Evolutionary conservation across 2,113 vertebrate species (phyloP), one percentile per base, ranked within the genome.

Genomic region (Phylloscopus trochiloides): DNA sequence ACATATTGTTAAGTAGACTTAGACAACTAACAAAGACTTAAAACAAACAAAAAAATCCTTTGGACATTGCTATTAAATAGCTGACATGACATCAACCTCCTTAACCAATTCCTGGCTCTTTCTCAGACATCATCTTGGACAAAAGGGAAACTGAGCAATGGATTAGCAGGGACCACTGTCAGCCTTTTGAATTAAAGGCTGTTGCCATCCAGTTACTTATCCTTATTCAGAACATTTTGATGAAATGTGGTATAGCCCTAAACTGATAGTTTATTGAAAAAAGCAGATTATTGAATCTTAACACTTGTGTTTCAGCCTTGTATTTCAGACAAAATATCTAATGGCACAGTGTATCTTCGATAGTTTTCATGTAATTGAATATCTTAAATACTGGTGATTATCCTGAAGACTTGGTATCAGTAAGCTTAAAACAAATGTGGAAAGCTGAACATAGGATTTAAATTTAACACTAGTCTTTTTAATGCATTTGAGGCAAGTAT

Each of bases 1-100:
- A 85, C 94, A 92, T 94, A 91, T 86, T 91, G 87, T 93, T 96
- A 75, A 96, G 77, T 65, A 91, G 91, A 90, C 85, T 95, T 92
- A 82, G 70, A 38, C 87, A 92, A 29, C 80, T 79, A 90, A 95
- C 93, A 96, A 96, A 96, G 94, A 66, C 87, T 91, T 91, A 65
- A 95, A 96, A 81, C 81, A 95, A 91, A 82, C 92, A 57, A 58
- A 59, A 59, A 86, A 96, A 29, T 91, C 89, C 77, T 85, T 84
- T 96, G 80, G 45, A 87, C 45, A 16, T 61, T 75, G 52, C 47
- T 87, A 16, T 92, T 90, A 96, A 92, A 75, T 87, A 85, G 52
- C 65, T 95, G 89, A 80, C 79, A 74, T 65, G 74, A 82, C 85
- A 86, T 93, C 82, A 94, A 58, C 54, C 84, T 75, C 66, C 73